phyloP scores from a whole-genome alignment of 2,888 invertebrate species.

The Coenonympha arcania region DNA sequence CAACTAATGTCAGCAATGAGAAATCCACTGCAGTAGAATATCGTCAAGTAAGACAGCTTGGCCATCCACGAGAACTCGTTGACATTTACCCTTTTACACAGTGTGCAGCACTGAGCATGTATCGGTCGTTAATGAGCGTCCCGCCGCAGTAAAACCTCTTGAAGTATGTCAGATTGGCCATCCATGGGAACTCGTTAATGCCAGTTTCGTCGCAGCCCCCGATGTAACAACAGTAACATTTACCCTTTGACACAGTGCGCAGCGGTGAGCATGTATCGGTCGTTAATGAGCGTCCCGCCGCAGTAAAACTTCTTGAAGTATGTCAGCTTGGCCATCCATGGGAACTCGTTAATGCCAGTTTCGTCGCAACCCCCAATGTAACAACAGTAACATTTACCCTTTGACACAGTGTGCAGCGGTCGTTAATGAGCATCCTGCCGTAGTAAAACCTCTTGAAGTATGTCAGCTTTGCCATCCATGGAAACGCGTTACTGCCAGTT shows the following conservation, averaged over 20 bases:
- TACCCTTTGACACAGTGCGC: slow-evolving; percentile 94
- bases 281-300: slow-evolving; percentile 89
- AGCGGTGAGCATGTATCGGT: slow-evolving; percentile 88
- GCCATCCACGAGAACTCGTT: slow-evolving; percentile 95
- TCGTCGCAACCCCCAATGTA: slow-evolving; percentile 87
- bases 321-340: slow-evolving; percentile 90
- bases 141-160: slow-evolving; percentile 93
- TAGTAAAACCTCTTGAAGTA: slow-evolving; percentile 93
- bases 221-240: too few species aligned
- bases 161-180: slow-evolving; percentile 88
- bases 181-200: slow-evolving; percentile 94
- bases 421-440: slow-evolving; percentile 89
- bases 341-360: slow-evolving; percentile 85
- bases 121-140: slow-evolving; percentile 89
- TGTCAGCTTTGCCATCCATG: slow-evolving; percentile 90
- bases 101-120: slow-evolving; percentile 90
- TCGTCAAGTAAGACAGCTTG: slow-evolving; percentile 86
- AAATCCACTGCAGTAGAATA: slow-evolving; percentile 92
- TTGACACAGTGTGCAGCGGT: slow-evolving; percentile 92
- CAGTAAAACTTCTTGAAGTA: slow-evolving; percentile 93
- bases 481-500: slow-evolving; percentile 84
- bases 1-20: slow-evolving; percentile 90
- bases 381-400: too few species aligned
- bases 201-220: too few species aligned
- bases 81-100: slow-evolving; percentile 86